Base-by-base conservation (phyloP, 2,113 vertebrate genomes). In the Tachuris rubrigastra region DNA sequence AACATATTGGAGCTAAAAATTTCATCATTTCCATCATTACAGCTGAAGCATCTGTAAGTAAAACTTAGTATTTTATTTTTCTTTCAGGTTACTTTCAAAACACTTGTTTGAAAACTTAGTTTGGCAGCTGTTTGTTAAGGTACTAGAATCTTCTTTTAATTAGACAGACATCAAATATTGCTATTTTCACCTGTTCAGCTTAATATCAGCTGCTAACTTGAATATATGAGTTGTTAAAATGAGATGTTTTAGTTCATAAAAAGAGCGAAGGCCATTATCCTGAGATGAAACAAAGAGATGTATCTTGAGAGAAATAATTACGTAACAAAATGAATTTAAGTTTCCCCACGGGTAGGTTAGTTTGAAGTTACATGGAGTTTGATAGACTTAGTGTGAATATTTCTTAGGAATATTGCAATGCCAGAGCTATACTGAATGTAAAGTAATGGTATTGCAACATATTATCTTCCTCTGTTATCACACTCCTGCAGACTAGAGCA, bases 31-130 rank as follows among this genome's bases (percentile, higher is more conserved):
- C 99, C 99, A 33, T 81, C 90, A 1, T 93, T 99, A 63, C 98
- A 98, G 3, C 98, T 99, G 73, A 99, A 98, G 93, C 98, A 99
- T 97, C 96, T 99, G 99, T 99, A 97, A 99, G 98, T 98, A 68
- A 87, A 65, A 49, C n/a, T 77, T 81, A 56, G 7, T 67, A 71
- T 55, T 47, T 23, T 58, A 50, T 33, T 49, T 82, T 75, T 9
- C 9, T 90, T 90, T 47, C 42, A 63, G 6, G 25, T 55, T 83
- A 33, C 31, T 93, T 83, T 83, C 6, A 86, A 72, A 89, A 88
- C 60, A n/a, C 28, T 62, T 53, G 1, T 11, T 83, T n/a, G 56
- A 63, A 91, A 86, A 63, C 47, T 62, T 79, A 78, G 8, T 23
- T 56, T 85, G 46, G 18, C 53, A 81, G 17, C 37, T 83, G 8